Conservation (phyloP, 1,140 invertebrate species). For the Aphis gossypii region DNA sequence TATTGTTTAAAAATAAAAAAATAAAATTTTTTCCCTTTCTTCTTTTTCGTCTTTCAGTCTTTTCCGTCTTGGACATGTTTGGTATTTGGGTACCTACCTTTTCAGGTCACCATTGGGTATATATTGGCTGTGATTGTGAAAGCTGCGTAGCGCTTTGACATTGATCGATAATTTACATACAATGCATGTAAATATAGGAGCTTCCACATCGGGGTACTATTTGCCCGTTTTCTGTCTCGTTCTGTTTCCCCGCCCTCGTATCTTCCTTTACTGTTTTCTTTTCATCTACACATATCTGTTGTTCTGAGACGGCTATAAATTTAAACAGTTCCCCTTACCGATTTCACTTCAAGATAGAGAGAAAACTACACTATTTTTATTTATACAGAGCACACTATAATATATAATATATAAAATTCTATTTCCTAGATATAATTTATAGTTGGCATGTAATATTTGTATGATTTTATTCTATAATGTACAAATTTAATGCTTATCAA, state of each 20-base stretch:
- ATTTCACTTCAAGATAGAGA: constrained; percentile 23
- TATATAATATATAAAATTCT: neutral
- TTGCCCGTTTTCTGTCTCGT: constrained; percentile 42
- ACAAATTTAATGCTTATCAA: neutral
- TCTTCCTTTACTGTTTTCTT: neutral
- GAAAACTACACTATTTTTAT: constrained; percentile 2
- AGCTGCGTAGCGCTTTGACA: constrained; percentile 40
- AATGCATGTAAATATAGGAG: constrained; percentile 41
- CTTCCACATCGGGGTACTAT: constrained; percentile 24
- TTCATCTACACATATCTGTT: neutral
- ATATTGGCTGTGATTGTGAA: constrained; percentile 43
- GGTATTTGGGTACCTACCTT: constrained; percentile 54
- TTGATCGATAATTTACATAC: constrained; percentile 58
- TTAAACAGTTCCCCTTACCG: constrained; percentile 9
- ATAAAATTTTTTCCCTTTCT: neutral
- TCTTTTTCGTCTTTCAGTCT: neutral
- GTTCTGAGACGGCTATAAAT: constrained; percentile 41
- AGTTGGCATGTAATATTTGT: neutral
- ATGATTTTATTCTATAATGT: neutral
- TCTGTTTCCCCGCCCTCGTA: neutral
- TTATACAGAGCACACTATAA: neutral
- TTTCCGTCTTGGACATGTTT: constrained; percentile 30
- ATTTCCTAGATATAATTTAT: neutral
- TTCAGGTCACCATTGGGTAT: constrained; percentile 31
- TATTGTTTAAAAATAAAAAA: neutral